A percentile compares a stretch with the other conserved stretches of the same genome.
phyloP scores from a whole-genome alignment of 2,797 vertebrate species.

The Rallus crepitans region DNA sequence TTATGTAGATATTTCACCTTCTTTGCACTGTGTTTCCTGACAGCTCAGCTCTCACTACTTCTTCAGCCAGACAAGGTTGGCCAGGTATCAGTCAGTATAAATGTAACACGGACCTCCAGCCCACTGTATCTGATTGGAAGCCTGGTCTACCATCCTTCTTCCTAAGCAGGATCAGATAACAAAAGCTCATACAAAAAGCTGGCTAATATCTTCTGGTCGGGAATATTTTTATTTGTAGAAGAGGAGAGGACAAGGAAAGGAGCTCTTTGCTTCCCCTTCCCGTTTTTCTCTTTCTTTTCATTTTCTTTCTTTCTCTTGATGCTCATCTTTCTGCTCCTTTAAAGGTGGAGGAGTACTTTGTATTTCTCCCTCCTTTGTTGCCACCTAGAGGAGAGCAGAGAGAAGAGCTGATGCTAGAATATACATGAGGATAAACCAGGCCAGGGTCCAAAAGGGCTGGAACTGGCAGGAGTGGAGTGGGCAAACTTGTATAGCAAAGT shows the following conservation, averaged over 20 bases:
- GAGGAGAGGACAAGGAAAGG: not conserved
- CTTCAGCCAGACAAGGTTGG: not conserved
- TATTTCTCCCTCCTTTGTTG: slow-evolving; percentile 35
- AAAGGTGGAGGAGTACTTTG: not conserved
- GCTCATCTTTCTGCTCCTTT: not conserved
- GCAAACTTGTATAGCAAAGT: not conserved
- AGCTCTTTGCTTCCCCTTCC: not conserved
- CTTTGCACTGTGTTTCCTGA: not conserved
- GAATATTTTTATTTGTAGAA: not conserved
- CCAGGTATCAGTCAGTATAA: not conserved
- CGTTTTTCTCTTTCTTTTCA: not conserved
- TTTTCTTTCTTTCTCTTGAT: not conserved
- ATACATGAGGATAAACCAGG: not conserved
- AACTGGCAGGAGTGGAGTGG: rapidly evolving
- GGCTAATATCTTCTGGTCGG: not conserved
- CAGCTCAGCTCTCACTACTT: not conserved
- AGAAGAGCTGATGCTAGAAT: not conserved
- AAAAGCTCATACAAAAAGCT: not conserved
- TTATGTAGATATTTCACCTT: not conserved
- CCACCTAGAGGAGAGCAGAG: slow-evolving; percentile 35
- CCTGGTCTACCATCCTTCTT: not conserved
- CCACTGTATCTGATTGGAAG: not conserved
- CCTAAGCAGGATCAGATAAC: not conserved
- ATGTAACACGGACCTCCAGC: not conserved
- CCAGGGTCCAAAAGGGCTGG: not conserved